Conservation (phyloP, 92 coral and sea anemone species). For the Porites evermanni region DNA sequence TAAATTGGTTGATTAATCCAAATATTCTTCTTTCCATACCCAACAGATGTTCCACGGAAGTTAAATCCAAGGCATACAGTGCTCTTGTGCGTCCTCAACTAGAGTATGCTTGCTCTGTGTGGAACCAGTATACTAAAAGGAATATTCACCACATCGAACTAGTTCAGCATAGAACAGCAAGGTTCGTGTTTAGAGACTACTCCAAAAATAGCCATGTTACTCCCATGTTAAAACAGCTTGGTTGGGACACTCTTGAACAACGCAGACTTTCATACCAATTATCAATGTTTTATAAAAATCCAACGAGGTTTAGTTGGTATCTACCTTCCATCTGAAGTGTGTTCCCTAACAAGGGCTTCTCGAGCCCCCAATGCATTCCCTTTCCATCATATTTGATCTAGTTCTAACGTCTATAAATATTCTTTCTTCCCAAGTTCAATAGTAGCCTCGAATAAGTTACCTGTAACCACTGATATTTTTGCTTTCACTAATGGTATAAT, state of each 20-base stretch:
- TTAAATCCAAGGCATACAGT: constrained; percentile 5
- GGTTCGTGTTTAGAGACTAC: not conserved
- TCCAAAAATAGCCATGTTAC: constrained; percentile 34
- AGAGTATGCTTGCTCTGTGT: no score
- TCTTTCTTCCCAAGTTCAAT: constrained; percentile 15
- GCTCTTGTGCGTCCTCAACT: constrained; percentile 20
- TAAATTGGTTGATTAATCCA: no score
- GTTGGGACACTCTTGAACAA: constrained; percentile 30
- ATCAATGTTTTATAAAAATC: not conserved
- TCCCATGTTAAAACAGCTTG: constrained; percentile 20
- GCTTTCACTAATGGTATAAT: not conserved
- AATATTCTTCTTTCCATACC: no score
- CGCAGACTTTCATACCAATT: constrained; percentile 6
- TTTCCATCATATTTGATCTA: not conserved
- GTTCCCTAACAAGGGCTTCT: constrained; percentile 19
- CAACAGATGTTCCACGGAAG: constrained; percentile 1
- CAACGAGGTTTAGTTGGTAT: constrained; percentile 2
- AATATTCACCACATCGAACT: constrained; percentile 34
- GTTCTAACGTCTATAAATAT: not conserved
- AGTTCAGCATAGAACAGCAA: constrained; percentile 50
- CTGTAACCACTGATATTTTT: not conserved
- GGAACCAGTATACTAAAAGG: not conserved
- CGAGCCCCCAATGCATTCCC: constrained; percentile 28
- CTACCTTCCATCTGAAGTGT: constrained; percentile 11
- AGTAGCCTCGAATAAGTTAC: constrained; percentile 14